These are phyloP conservation scores for Dryocosmus kuriphilus DNA, from an alignment of 2,888 invertebrate genomes.

Conservation along the genomic window DNA sequence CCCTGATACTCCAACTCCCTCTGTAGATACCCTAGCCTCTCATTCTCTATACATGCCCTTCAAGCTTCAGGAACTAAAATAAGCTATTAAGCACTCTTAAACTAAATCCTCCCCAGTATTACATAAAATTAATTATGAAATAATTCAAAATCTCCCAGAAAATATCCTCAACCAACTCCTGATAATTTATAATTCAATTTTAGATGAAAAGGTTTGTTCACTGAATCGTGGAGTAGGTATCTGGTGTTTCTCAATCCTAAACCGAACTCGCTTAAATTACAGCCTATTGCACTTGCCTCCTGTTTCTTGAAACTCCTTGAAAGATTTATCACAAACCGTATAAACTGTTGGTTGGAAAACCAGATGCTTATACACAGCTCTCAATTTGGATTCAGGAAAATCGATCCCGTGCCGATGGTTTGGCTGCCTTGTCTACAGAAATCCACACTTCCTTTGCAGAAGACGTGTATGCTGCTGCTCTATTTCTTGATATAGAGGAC, in stretches of 20 bases:
- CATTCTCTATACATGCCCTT: background rate
- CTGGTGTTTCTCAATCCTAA: slow-evolving; percentile 53
- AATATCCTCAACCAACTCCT: slow-evolving; percentile 40
- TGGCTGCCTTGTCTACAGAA: too few relatives aligned
- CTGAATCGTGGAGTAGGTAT: slow-evolving; percentile 48
- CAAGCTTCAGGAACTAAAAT: slow-evolving; percentile 38
- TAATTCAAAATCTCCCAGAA: slow-evolving; percentile 41
- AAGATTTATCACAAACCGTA: too few relatives aligned
- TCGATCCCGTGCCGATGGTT: too few relatives aligned
- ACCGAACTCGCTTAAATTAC: slow-evolving; percentile 39
- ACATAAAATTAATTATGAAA: slow-evolving; percentile 45
- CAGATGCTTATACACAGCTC: too few relatives aligned
- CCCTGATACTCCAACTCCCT: too few relatives aligned
- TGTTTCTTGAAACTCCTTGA: background rate
- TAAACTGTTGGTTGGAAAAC: too few relatives aligned
- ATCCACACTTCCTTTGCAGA: too few relatives aligned
- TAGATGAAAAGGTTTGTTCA: slow-evolving; percentile 25
- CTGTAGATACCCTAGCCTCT: too few relatives aligned
- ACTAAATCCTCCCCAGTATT: slow-evolving; percentile 41
- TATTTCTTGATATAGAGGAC: slow-evolving; percentile 47
- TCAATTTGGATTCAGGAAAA: too few relatives aligned
- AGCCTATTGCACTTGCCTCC: background rate
- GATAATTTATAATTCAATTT: slow-evolving; percentile 45
- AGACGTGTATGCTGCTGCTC: background rate
- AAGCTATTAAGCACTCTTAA: slow-evolving; percentile 35